These are phyloP conservation scores for Galerucella calmariensis DNA, from an alignment of 2,888 invertebrate genomes.

Conservation along the genomic window DNA sequence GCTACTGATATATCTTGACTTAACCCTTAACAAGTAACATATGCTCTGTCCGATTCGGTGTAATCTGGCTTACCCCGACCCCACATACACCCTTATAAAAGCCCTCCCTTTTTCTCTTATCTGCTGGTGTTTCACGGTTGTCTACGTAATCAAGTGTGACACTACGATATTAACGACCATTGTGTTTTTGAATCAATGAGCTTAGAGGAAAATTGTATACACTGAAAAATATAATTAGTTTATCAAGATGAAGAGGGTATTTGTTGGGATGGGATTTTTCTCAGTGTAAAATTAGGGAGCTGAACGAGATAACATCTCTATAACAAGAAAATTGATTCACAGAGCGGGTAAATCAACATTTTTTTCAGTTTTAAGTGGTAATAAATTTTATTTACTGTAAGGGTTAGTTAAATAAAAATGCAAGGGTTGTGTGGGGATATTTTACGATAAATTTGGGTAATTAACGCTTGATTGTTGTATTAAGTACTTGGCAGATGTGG, in stretches of 20 bases:
- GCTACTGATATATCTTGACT: slow-evolving; percentile 52
- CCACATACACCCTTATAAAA: slow-evolving; percentile 38
- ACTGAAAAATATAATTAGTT: slow-evolving; percentile 6
- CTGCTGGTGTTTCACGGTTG: slow-evolving; percentile 50
- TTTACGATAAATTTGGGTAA: slow-evolving; percentile 54
- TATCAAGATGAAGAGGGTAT: neutral
- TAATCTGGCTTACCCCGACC: slow-evolving; percentile 54
- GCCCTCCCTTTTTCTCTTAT: slow-evolving; percentile 37
- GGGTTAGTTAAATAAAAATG: slow-evolving; percentile 37
- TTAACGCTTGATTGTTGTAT: slow-evolving; percentile 53
- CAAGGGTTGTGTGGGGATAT: slow-evolving; percentile 42
- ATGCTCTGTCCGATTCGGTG: slow-evolving; percentile 54
- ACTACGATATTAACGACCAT: slow-evolving; percentile 62
- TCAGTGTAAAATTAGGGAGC: slow-evolving; percentile 44
- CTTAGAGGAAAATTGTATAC: slow-evolving; percentile 43
- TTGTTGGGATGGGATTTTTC: neutral
- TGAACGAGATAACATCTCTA: slow-evolving; percentile 57
- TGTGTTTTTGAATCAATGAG: slow-evolving; percentile 60
- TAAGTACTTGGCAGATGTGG: slow-evolving; percentile 47
- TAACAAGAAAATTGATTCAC: slow-evolving; percentile 56
- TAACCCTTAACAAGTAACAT: slow-evolving; percentile 54
- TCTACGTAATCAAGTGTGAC: slow-evolving; percentile 63
- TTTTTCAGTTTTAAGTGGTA: slow-evolving; percentile 56
- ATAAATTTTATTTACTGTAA: slow-evolving; percentile 55
- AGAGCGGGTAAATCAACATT: slow-evolving; percentile 59